Percentiles rank a stretch among this genome's conserved stretches.
Evolutionary conservation across 2,888 invertebrate genomes (phyloP).

Genomic region (Melanostoma mellinum): DNA sequence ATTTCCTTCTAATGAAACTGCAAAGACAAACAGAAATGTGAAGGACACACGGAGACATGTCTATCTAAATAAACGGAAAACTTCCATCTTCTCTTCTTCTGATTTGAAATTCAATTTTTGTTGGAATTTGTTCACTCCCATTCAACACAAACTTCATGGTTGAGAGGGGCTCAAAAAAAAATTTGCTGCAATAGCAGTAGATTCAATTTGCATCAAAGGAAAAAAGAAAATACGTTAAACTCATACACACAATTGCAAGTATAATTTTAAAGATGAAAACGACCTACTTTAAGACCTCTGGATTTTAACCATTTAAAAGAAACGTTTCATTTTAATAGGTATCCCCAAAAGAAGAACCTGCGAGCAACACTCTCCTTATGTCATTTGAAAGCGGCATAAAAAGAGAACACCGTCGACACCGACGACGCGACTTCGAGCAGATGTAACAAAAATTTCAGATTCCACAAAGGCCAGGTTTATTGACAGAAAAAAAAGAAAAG

Average conservation of each 20-base stretch:
- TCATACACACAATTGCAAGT: neutral
- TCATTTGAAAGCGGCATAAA: slow-evolving; percentile 1
- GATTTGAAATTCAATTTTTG: too few relatives aligned
- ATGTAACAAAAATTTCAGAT: slow-evolving; percentile 57
- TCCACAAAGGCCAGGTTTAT: slow-evolving; percentile 38
- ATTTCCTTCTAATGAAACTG: neutral
- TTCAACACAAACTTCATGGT: too few relatives aligned
- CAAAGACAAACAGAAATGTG: neutral
- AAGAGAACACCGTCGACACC: slow-evolving; percentile 1
- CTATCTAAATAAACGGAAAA: neutral
- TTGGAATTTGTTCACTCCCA: too few relatives aligned
- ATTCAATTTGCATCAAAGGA: neutral
- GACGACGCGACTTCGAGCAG: slow-evolving; percentile 32
- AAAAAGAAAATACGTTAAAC: neutral
- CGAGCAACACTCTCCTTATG: neutral
- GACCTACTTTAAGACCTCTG: slow-evolving; percentile 20
- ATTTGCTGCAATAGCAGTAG: too few relatives aligned
- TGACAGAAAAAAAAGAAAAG: neutral
- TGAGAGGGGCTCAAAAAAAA: too few relatives aligned
- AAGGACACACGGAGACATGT: neutral
- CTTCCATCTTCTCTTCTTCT: neutral
- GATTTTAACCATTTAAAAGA: neutral
- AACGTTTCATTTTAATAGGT: slow-evolving; percentile 11
- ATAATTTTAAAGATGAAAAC: slow-evolving; percentile 11
- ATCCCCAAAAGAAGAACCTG: slow-evolving; percentile 1